A percentile compares a stretch with the other conserved stretches of the same genome.
Evolutionary conservation across 2,113 vertebrate species (phyloP).

Genomic region (Zosterops hypoxanthus): DNA sequence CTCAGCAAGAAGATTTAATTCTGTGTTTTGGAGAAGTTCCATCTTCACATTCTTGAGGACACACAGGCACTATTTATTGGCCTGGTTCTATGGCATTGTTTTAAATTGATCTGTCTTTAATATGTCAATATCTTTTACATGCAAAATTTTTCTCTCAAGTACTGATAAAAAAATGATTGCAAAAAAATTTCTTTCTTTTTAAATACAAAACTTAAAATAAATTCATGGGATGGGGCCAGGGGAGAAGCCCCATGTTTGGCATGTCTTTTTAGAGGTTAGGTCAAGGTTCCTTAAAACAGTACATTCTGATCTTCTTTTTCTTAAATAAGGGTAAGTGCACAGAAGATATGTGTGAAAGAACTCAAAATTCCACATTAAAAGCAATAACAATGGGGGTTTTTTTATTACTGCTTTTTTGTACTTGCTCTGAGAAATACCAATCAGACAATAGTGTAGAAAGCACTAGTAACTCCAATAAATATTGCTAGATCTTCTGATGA

Average conservation of each 20-base stretch:
- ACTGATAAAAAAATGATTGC: background rate
- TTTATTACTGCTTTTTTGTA: background rate
- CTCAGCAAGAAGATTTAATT: background rate
- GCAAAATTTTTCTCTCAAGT: background rate
- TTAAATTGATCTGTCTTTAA: background rate
- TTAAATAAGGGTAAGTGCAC: background rate
- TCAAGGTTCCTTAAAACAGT: background rate
- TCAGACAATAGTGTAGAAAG: background rate
- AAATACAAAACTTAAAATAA: background rate
- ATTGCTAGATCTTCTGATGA: background rate
- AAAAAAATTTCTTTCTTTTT: background rate
- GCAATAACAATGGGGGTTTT: background rate
- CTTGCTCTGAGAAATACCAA: background rate
- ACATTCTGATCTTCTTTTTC: background rate
- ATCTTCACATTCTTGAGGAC: background rate
- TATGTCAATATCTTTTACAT: background rate
- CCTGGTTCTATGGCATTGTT: background rate
- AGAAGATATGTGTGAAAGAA: background rate
- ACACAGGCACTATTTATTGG: background rate
- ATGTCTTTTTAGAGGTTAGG: background rate
- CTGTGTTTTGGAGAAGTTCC: background rate
- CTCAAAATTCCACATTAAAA: background rate
- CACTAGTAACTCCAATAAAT: background rate
- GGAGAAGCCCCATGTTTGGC: background rate
- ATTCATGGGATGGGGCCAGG: rapidly evolving